Conservation (phyloP, 2,888 invertebrate species). For the Brenthis hecate region DNA sequence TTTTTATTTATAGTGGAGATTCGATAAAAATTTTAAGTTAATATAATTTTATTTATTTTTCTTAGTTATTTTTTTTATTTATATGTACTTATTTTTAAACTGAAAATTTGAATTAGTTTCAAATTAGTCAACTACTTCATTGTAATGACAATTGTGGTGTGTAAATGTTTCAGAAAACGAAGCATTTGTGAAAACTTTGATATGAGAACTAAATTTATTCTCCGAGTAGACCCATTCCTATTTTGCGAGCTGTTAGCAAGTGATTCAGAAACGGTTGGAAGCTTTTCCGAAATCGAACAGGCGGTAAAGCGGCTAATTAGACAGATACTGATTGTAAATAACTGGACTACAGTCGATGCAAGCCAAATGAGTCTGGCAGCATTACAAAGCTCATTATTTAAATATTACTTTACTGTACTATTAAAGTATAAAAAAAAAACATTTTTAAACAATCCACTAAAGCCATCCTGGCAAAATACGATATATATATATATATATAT, state of each 20-base stretch:
- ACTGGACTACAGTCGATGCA: slow-evolving; percentile 11
- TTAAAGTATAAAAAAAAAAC: not conserved
- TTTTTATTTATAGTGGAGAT: no score
- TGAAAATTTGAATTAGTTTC: no score
- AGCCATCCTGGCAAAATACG: not conserved
- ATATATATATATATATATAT: no score
- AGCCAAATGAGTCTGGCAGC: slow-evolving; percentile 23
- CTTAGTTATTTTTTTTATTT: no score
- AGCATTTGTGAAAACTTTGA: not conserved
- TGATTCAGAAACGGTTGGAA: slow-evolving; percentile 18
- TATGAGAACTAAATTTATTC: not conserved
- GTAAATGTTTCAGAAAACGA: not conserved
- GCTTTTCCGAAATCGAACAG: slow-evolving; percentile 9
- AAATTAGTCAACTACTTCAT: not conserved
- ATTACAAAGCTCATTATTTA: slow-evolving; percentile 15
- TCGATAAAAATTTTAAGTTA: no score
- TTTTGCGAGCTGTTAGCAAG: slow-evolving; percentile 10
- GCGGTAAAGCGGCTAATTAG: slow-evolving; percentile 7
- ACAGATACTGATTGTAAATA: slow-evolving; percentile 17
- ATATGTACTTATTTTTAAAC: not conserved
- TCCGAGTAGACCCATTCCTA: not conserved
- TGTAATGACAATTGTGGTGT: not conserved
- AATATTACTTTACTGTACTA: not conserved
- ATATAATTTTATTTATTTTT: no score
- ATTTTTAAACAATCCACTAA: not conserved